Evolutionary conservation across 1,140 invertebrate genomes (phyloP), one percentile per base, ranked within the genome.

Genomic region (Drosophila seguyi): DNA sequence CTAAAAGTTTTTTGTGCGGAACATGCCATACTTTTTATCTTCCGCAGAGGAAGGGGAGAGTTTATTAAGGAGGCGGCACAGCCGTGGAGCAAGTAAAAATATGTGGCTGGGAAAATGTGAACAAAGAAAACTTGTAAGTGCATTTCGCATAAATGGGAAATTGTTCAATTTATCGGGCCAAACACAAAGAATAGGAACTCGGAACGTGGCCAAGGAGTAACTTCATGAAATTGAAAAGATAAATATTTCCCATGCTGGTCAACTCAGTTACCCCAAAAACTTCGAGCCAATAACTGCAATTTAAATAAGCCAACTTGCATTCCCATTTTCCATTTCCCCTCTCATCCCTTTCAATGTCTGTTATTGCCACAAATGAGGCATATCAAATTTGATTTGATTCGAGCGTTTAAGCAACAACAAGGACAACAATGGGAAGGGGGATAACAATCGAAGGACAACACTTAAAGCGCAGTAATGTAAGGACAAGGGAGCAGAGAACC

Each of bases 111-210:
- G 25, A 31, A 39, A 52, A 48, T 20, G 39, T 31, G 16, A 53
- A 53, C 50, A 53, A 53, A 53, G 50, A 22, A 53, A 87, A 82
- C 79, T 86, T 87, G 50, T 82, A 87, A 82, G 69, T 81, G 83
- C 79, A 86, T 72, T 86, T 82, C 59, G 42, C 82, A 81, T 78
- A 86, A 81, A 86, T 81, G 61, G 82, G 77, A 86, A 86, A 86
- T 86, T 86, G 75, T 86, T 78, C 74, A 85, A 86, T 86, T 81
- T 86, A 86, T 86, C 62, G 82, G 53, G 36, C 39, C 34, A 71
- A 57, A 41, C 65, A 69, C 68, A 72, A 72, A 71, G 65, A 72
- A 71, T 71, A 44, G 31, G 71, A 66, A 29, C 61, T 66, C 11
- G 22, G 38, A 74, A 57, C 41, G 42, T 63, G 58, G 59, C 36